These are phyloP conservation scores for Penaeus vannamei DNA, from an alignment of 1,140 invertebrate genomes.

Conservation along the genomic window DNA sequence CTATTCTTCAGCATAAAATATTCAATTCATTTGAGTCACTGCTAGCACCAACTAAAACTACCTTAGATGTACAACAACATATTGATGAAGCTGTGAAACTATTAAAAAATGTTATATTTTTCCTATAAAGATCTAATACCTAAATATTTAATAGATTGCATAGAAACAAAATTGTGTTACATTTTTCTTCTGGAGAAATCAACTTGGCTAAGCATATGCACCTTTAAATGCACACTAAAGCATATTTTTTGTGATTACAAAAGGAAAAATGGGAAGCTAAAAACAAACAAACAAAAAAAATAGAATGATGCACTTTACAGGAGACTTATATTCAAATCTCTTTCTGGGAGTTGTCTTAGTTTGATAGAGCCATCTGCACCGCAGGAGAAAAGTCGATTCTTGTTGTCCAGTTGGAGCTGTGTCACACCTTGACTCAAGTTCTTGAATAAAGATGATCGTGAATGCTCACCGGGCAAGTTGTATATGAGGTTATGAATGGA, in stretches of 20 bases:
- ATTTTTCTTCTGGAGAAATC: not conserved
- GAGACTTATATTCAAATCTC: constrained; percentile 70
- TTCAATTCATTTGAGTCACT: no score
- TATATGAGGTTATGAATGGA: constrained; percentile 87
- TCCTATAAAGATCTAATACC: not conserved
- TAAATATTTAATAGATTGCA: constrained; percentile 26
- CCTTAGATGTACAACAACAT: no score
- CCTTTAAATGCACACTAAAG: not conserved
- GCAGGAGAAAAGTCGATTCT: constrained; percentile 93
- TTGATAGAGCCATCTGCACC: constrained; percentile 99
- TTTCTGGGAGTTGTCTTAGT: constrained; percentile 89
- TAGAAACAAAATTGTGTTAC: constrained; percentile 13
- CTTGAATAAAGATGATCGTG: constrained; percentile 88
- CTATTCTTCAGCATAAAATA: no score
- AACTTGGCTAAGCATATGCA: not conserved
- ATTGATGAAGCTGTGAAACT: not conserved
- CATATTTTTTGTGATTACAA: constrained; percentile 13
- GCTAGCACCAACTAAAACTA: no score
- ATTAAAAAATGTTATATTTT: not conserved
- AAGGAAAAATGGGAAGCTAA: not conserved
- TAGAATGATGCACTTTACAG: constrained; percentile 36
- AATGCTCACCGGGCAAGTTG: constrained; percentile 93
- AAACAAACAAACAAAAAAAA: not conserved
- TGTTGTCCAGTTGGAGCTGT: constrained; percentile 90
- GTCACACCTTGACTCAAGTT: constrained; percentile 97